Evolutionary conservation across 2,113 vertebrate genomes (phyloP), one percentile per base, ranked within the genome.

Genomic region (Procapra przewalskii): DNA sequence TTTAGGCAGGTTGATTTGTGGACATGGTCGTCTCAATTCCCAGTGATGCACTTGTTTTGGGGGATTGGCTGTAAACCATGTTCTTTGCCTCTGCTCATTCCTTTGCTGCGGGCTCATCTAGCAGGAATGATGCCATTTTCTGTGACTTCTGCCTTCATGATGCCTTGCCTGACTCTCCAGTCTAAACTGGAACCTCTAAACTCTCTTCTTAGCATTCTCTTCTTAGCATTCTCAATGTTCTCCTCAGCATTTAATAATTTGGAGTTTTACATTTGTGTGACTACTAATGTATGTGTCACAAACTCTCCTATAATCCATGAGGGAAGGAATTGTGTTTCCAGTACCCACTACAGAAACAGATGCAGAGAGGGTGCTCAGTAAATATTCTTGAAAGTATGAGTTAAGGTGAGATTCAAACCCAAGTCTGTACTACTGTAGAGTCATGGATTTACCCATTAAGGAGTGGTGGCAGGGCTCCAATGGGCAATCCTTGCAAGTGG

Each of bases 31-130:
- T 77, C 81, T 93, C 3, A 57, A 2, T 17, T 8, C 29, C 2
- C 48, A 4, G 36, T 43, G 4, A 14, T n/a, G 1, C 4, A 27
- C 4, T 29, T 8, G 29, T 16, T 19, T 17, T 12, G 31, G 8
- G 21, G 4, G 23, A 3, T 3, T 1, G 13, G 31, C 19, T 64
- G 1, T 29, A 25, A 90, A 19, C 31, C 10, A 0, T 29, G 17
- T 23, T 48, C 27, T 40, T 86, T 82, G 21, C 4, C 29, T 50
- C 21, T 12, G 17, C 36, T 71, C 3, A 5, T 9, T 75, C 5
- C 17, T 59, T 48, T 31, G 13, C 7, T 15, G 13, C 4, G 29
- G 16, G 19, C n/a, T 17, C 31, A 33, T 23, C 33, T 8, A 14
- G 6, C 9, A 55, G 33, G 23, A 16, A 27, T 92, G 33, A 6